Evolutionary conservation across 2,888 invertebrate genomes (phyloP), one percentile per base, ranked within the genome.

Genomic region (Eupithecia pulchellata): DNA sequence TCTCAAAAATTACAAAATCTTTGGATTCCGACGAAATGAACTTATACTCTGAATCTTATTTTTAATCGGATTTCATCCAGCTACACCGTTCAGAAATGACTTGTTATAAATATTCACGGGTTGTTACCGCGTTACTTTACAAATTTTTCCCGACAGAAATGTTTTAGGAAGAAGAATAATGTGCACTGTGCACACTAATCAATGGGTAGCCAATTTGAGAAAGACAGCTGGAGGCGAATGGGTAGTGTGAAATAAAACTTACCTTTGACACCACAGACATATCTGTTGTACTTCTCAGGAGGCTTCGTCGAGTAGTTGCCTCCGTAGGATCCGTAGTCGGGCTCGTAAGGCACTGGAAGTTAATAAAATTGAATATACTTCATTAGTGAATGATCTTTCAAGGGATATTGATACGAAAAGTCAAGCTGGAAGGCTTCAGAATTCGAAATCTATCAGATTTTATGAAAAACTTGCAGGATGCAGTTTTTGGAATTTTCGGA

Each of bases 261-360:
- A 78, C 98, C 98, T 92, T 98, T 98, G 0, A 98, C 98, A 0
- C 98, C 98, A 84, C 98, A 98, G 8, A 98, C 98, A 81, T 98
- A 98, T 92, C 98, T 97, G 83, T 97, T 98, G 88, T 97, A 97
- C 73, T 93, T 94, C 75, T 97, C 96, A 0, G 97, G 96, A 4
- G 96, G 95, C 57, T 96, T 95, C 17, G 95, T 86, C 0, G 96
- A 78, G 60, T 77, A 78, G 69, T 78, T 78, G 39, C 67, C 67
- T 62, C 96, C 0, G 96, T 67, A 95, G 0, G 75, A 74, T 0
- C 96, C 95, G 67, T 95, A 94, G 39, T 79, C 92, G 5, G 87
- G 95, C 72, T 93, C 93, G 75, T 91, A 90, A 0, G 89, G 88
- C 8, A 90, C 94, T 92, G 88, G 39, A 88, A 88, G 75, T 42